Conservation (phyloP, 1,140 invertebrate genomes). For the Drosophila lowei region DNA sequence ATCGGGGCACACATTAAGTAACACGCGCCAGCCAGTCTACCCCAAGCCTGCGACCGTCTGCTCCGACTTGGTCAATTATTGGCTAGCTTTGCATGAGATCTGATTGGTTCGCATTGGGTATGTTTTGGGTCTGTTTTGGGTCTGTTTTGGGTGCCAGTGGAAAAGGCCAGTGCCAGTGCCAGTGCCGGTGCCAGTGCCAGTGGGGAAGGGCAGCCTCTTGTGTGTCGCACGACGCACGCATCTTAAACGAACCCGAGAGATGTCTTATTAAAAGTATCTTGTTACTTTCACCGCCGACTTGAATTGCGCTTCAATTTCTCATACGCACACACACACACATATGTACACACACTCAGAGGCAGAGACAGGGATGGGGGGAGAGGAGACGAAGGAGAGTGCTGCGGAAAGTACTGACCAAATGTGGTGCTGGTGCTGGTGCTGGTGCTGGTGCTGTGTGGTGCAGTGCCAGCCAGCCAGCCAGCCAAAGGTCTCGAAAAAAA, state of each 20-base stretch:
- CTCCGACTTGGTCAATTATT: constrained; percentile 50
- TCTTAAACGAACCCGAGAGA: constrained; percentile 51
- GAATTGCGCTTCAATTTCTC: constrained; percentile 81
- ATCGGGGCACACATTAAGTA: constrained; percentile 64
- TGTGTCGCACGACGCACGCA: constrained; percentile 67
- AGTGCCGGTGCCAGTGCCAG: too few relatives aligned
- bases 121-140: background rate
- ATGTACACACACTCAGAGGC: constrained; percentile 9
- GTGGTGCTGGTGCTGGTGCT: constrained; percentile 10
- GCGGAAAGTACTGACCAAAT: constrained; percentile 48
- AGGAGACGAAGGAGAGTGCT: background rate
- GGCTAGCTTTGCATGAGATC: constrained; percentile 35
- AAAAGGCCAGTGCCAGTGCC: background rate
- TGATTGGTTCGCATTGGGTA: background rate
- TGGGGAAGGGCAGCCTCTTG: constrained; percentile 7
- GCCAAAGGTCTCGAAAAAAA: constrained; percentile 14
- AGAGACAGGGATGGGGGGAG: background rate
- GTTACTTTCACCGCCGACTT: constrained; percentile 81
- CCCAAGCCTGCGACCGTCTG: constrained; percentile 13
- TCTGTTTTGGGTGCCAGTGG: too few relatives aligned
- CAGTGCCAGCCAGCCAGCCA: too few relatives aligned
- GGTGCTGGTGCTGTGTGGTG: constrained; percentile 3
- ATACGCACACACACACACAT: constrained; percentile 35
- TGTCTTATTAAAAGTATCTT: constrained; percentile 83
- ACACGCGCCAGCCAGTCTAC: constrained; percentile 55